phyloP scores from a whole-genome alignment of 2,113 vertebrate species.

The Vidua macroura region DNA sequence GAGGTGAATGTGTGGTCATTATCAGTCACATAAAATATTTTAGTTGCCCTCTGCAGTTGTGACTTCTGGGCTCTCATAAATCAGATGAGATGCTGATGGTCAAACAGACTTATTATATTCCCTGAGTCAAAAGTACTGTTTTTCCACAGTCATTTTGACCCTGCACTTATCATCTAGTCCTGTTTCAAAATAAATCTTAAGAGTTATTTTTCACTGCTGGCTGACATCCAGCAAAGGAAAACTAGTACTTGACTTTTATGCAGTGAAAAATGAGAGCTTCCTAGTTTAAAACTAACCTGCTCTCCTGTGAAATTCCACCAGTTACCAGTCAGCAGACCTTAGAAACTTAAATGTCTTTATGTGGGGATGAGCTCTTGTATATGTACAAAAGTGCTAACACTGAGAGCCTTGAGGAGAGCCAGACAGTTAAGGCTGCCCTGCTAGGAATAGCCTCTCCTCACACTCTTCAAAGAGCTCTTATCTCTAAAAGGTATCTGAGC shows the following conservation, averaged over 20 bases:
- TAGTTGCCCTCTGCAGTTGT: constrained; percentile 4
- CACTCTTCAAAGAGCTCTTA: not conserved
- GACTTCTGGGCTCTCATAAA: constrained; percentile 37
- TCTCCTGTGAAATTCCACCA: not conserved
- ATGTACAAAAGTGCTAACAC: not conserved
- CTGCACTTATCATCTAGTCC: not conserved
- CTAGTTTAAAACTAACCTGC: not conserved
- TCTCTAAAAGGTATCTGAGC: not conserved
- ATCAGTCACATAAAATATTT: constrained; percentile 43
- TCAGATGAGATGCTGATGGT: constrained; percentile 23
- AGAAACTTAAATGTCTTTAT: not conserved
- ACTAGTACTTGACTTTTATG: not conserved
- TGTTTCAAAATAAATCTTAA: not conserved
- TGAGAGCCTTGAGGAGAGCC: not conserved
- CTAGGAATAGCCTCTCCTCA: not conserved
- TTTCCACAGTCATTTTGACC: not conserved
- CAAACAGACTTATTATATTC: not conserved
- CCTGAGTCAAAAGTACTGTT: not conserved
- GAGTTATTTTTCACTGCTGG: not conserved
- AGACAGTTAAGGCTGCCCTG: not conserved
- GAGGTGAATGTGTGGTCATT: constrained; percentile 21
- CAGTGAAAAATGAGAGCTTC: not conserved
- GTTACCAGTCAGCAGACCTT: not conserved
- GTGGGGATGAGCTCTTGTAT: not conserved
- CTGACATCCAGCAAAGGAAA: not conserved